phyloP scores from a whole-genome alignment of 2,888 invertebrate species.

The Eristalis pertinax region DNA sequence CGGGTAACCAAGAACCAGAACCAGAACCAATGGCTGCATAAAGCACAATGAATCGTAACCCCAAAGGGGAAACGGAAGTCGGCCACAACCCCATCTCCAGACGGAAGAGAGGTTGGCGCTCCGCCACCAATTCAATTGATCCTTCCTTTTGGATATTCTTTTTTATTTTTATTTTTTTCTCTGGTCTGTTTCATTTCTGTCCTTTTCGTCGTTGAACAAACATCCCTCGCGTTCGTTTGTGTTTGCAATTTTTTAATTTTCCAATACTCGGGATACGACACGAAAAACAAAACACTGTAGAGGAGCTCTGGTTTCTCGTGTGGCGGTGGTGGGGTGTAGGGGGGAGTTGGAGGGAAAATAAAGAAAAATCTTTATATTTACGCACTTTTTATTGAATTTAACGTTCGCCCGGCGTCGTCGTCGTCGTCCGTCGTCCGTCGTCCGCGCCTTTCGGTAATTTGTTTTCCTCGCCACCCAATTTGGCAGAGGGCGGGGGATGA shows the following conservation, averaged over 20 bases:
- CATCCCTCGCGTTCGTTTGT: slow-evolving; percentile 1
- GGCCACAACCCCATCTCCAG: slow-evolving; percentile 1
- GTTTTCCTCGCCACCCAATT: slow-evolving; percentile 1
- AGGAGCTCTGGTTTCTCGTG: neutral
- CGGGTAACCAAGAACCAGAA: neutral
- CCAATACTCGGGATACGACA: slow-evolving; percentile 37
- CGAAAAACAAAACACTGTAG: slow-evolving; percentile 3
- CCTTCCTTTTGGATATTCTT: slow-evolving; percentile 42
- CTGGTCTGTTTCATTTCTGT: slow-evolving; percentile 15
- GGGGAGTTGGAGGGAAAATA: neutral
- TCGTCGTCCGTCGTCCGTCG: neutral
- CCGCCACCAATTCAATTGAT: slow-evolving; percentile 57
- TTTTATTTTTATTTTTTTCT: slow-evolving; percentile 10
- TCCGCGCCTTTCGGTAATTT: neutral
- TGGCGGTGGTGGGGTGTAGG: neutral
- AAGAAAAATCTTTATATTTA: slow-evolving; percentile 33
- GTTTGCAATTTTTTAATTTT: slow-evolving; percentile 58
- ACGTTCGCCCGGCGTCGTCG: slow-evolving; percentile 12
- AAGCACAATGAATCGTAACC: slow-evolving; percentile 49
- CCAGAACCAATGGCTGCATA: slow-evolving; percentile 34
- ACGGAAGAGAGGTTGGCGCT: slow-evolving; percentile 1
- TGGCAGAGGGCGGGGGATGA: neutral
- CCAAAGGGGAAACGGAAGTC: slow-evolving; percentile 28
- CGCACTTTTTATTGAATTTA: slow-evolving; percentile 61
- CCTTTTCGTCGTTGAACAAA: neutral